Percentiles rank a stretch among this genome's conserved stretches.
Evolutionary conservation across 2,113 vertebrate genomes (phyloP).

Genomic region (Cinclus mexicanus): DNA sequence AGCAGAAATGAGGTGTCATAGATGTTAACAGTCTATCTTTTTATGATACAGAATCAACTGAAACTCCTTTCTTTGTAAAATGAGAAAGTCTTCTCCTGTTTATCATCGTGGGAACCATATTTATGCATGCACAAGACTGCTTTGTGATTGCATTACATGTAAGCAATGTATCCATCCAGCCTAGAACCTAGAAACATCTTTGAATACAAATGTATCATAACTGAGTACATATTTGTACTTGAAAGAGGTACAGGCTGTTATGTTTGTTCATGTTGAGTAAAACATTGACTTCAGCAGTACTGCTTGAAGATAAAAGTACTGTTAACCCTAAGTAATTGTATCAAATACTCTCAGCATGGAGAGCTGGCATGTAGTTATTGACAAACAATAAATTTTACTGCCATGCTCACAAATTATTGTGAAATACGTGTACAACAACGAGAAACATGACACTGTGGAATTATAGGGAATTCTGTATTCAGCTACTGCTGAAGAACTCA

Average conservation of each 20-base stretch:
- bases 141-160: background rate
- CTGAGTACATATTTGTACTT: background rate
- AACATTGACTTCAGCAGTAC: background rate
- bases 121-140: background rate
- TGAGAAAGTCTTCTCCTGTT: background rate
- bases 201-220: background rate
- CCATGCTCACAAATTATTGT: background rate
- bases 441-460: background rate
- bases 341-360: background rate
- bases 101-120: background rate
- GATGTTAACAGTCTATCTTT: background rate
- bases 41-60: background rate
- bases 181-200: background rate
- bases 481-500: background rate
- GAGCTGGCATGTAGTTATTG: background rate
- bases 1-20: background rate
- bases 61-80: background rate
- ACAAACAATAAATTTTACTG: background rate
- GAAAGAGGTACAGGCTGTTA: background rate
- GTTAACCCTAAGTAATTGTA: background rate
- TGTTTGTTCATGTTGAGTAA: background rate
- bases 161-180: background rate
- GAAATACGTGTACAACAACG: background rate
- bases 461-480: background rate
- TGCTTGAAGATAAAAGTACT: background rate